Evolutionary conservation across 2,113 vertebrate genomes (phyloP).

Genomic region (Tragelaphus strepsiceros): DNA sequence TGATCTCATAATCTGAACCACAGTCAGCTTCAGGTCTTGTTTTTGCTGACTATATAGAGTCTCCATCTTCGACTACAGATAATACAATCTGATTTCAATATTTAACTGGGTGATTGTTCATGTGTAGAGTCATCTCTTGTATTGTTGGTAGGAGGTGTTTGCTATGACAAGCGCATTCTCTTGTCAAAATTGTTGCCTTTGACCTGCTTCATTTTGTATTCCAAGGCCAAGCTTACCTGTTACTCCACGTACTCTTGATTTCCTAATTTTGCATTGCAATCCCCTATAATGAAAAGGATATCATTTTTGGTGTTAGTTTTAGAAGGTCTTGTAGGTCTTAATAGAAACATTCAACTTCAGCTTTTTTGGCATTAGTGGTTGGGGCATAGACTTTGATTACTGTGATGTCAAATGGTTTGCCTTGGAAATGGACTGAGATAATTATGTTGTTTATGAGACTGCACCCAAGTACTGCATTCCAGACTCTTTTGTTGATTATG

Average conservation of each 20-base stretch:
- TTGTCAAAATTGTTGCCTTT: not conserved
- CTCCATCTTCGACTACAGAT: not conserved
- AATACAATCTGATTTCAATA: not conserved
- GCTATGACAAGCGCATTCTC: not conserved
- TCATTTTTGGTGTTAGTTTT: not conserved
- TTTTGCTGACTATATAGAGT: not conserved
- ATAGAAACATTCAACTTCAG: not conserved
- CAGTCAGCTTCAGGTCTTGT: not conserved
- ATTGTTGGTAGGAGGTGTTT: not conserved
- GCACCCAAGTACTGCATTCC: not conserved
- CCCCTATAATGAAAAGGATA: not conserved
- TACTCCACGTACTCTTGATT: not conserved
- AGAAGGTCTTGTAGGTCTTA: not conserved
- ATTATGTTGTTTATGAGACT: not conserved
- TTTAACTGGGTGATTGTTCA: not conserved
- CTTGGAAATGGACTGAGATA: not conserved
- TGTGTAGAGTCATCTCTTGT: not conserved
- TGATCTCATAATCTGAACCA: not conserved
- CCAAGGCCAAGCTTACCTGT: not conserved
- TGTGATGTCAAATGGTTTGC: not conserved
- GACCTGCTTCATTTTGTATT: not conserved
- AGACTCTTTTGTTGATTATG: not conserved
- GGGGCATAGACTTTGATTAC: not conserved
- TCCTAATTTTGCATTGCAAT: not conserved
- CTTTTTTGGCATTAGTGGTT: not conserved